Conservation (phyloP, 2,888 invertebrate genomes). For the Epicampocera succincta region DNA sequence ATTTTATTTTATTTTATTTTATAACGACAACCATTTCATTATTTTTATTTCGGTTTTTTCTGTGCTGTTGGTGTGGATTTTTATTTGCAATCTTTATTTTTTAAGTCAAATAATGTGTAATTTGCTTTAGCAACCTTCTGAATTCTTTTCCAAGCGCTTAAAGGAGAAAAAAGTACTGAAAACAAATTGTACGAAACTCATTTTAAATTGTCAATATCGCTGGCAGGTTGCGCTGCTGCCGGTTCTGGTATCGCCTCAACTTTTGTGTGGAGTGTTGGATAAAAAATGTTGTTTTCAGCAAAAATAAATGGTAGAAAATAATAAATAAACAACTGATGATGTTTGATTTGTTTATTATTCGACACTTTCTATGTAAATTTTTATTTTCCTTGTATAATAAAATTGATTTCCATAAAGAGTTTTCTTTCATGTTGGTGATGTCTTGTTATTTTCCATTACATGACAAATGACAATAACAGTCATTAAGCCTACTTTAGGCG, state of each 20-base stretch:
- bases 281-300: slow-evolving; percentile 16
- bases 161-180: slow-evolving; percentile 33
- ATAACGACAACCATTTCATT: no score
- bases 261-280: background rate
- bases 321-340: slow-evolving; percentile 51
- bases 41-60: slow-evolving; percentile 4
- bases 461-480: no score
- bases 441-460: no score
- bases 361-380: slow-evolving; percentile 60
- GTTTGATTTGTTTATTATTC: slow-evolving; percentile 63
- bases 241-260: background rate
- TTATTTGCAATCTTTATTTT: slow-evolving; percentile 18
- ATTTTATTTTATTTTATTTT: background rate
- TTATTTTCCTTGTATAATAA: background rate
- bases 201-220: slow-evolving; percentile 38
- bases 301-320: slow-evolving; percentile 12
- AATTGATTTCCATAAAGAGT: background rate
- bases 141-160: slow-evolving; percentile 31
- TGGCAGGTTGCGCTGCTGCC: background rate
- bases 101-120: slow-evolving; percentile 9
- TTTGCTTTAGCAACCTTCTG: slow-evolving; percentile 10
- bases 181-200: slow-evolving; percentile 58
- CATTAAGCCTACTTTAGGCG: no score
- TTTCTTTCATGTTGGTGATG: no score
- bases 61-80: slow-evolving; percentile 2